Conservation (phyloP, 2,888 invertebrate genomes). For the Cyclophora punctaria region DNA sequence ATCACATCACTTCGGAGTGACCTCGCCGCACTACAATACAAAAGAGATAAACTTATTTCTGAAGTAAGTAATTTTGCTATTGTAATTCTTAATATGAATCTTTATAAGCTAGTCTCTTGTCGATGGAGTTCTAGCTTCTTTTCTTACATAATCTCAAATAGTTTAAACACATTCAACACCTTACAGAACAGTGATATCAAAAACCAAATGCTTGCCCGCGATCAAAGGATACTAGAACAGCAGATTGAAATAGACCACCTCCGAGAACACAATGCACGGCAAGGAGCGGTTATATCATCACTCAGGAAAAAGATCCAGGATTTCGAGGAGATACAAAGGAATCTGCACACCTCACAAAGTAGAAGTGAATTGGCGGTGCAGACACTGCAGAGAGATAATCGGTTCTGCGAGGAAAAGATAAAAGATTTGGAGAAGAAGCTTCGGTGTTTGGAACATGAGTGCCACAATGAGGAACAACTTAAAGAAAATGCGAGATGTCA, state of each 20-base stretch:
- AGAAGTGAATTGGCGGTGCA: conserved; percentile 82
- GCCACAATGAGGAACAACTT: conserved; percentile 82
- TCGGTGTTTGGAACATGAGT: conserved; percentile 81
- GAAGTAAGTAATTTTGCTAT: conserved; percentile 73
- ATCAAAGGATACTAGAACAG: conserved; percentile 82
- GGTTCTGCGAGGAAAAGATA: conserved; percentile 82
- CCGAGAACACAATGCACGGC: conserved; percentile 87
- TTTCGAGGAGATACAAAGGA: conserved; percentile 84
- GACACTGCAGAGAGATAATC: conserved; percentile 83
- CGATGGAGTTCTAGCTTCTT: background rate
- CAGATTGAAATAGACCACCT: conserved; percentile 87
- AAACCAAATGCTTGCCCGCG: conserved; percentile 80
- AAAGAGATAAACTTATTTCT: conserved; percentile 83
- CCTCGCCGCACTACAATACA: conserved; percentile 88
- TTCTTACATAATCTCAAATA: too few relatives aligned
- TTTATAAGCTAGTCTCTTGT: background rate
- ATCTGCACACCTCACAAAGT: conserved; percentile 76
- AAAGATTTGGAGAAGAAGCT: conserved; percentile 85
- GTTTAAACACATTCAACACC: conserved; percentile 6
- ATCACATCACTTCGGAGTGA: conserved; percentile 87
- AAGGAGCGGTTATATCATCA: conserved; percentile 86
- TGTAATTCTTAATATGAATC: background rate
- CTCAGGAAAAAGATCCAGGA: conserved; percentile 86
- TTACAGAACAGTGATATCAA: conserved; percentile 81
- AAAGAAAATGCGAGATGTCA: conserved; percentile 81